Evolutionary conservation across 2,888 invertebrate genomes (phyloP).

Genomic region (Pollenia griseotomentosa): DNA sequence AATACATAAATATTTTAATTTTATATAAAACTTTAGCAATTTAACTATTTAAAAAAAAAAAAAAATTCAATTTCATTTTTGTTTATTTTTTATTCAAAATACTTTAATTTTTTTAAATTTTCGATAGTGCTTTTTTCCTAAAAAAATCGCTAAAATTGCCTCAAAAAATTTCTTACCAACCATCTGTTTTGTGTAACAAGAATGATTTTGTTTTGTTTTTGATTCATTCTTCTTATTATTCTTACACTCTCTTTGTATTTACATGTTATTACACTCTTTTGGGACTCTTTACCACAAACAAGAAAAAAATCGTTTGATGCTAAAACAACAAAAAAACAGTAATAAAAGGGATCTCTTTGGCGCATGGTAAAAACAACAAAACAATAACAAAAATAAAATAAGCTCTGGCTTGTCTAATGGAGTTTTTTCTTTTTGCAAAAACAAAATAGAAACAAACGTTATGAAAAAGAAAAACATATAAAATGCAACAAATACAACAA

Average conservation of each 20-base stretch:
- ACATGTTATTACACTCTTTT: conserved; percentile 46
- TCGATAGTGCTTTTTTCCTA: background rate
- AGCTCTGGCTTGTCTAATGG: background rate
- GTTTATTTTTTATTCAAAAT: background rate
- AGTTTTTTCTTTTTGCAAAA: conserved; percentile 19
- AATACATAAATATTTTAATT: too few relatives aligned
- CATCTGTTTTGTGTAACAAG: conserved; percentile 35
- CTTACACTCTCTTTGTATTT: conserved; percentile 28
- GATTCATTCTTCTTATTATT: conserved; percentile 12
- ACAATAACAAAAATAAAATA: conserved; percentile 15
- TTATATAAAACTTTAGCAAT: background rate
- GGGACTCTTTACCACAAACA: conserved; percentile 46
- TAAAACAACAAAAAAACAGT: conserved; percentile 27
- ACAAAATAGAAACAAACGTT: conserved; percentile 16
- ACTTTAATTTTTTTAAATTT: background rate
- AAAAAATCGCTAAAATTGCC: conserved; percentile 28
- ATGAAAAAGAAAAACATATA: conserved; percentile 7
- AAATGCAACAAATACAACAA: conserved; percentile 53
- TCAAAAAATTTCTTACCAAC: background rate
- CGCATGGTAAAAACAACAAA: conserved; percentile 61
- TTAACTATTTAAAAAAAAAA: too few relatives aligned
- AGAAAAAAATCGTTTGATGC: conserved; percentile 43
- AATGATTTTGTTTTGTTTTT: conserved; percentile 28
- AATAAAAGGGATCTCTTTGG: conserved; percentile 58
- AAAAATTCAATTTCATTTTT: background rate